phyloP scores from a whole-genome alignment of 64 coral and sea anemone genomes.

The Trachythela sp. region DNA sequence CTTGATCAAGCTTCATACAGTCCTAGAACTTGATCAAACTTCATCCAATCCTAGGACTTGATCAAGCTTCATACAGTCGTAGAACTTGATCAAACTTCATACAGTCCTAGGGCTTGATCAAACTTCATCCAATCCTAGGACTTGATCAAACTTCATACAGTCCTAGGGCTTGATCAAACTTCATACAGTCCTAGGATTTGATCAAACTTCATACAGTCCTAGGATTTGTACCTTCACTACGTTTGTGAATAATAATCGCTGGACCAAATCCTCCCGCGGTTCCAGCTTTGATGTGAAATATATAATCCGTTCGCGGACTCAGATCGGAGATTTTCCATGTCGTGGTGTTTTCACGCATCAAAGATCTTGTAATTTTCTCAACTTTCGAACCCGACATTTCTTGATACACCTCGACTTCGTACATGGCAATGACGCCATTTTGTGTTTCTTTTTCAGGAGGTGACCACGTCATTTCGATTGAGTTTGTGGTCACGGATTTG shows the following conservation, averaged over 20 bases:
- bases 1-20: too few species aligned
- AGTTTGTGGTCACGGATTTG: neutral
- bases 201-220: too few species aligned
- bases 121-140: too few species aligned
- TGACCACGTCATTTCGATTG: conserved; percentile 1
- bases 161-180: too few species aligned
- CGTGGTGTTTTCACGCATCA: neutral
- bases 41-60: too few species aligned
- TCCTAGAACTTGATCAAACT: too few species aligned
- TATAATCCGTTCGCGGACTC: neutral
- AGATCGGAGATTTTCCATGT: neutral
- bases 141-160: too few species aligned
- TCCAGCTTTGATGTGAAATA: conserved; percentile 15
- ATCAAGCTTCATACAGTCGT: too few species aligned
- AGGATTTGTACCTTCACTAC: neutral
- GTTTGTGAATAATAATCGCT: neutral
- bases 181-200: too few species aligned
- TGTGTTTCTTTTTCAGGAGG: neutral
- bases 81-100: too few species aligned
- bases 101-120: too few species aligned
- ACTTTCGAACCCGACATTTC: neutral
- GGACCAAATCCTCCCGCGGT: neutral
- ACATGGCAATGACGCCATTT: neutral
- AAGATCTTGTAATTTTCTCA: neutral
- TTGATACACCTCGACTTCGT: neutral